Base-by-base conservation (phyloP, 92 coral and sea anemone genomes). In the Porites rus region DNA sequence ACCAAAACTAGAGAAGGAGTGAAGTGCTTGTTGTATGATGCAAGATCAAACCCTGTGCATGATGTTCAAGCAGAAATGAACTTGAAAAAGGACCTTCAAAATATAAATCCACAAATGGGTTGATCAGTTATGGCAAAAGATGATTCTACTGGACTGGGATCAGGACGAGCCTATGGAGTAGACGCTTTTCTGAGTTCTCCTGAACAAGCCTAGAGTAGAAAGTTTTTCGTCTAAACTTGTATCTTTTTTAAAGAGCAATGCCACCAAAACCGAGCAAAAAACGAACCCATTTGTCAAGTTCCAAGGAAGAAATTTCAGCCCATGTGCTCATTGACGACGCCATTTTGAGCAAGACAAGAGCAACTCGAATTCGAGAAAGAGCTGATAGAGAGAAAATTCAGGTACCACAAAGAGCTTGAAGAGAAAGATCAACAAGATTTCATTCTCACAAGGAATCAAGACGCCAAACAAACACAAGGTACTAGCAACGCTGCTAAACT, bases 61-160 rank as follows among this genome's bases (percentile, higher is more conserved):
- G 76, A 80, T 72, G 69, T 62, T 38, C 31, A 71, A 46, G 92
- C 86, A 31, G 84, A 78, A 46, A 59, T 43, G 83, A 78, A 17
- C 79, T 71, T 28, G 31, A 28, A 28, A 28, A 28, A 28, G 31
- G 31, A 2, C 31, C 31, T 28, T 28, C 31, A 28, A 74, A 52
- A 59, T 61, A n/a, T 84, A 21, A 87, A 89, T 28, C 92, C 92
- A 77, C 68, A 71, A 74, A 68, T 78, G 79, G 92, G 92, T 7
- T 70, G 84, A 46, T 80, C 92, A 84, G 75, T 83, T 19, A 67
- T 84, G 92, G 79, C 69, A 10, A 0, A 52, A 38, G 78, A 65
- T 88, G 21, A 60, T 77, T 20, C 31, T 28, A 28, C 31, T 25
- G 28, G 28, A 25, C 28, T 25, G 28, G 28, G 28, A 25, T 25